Evolutionary conservation across 1,140 invertebrate genomes (phyloP).

Genomic region (Metaphire vulgaris): DNA sequence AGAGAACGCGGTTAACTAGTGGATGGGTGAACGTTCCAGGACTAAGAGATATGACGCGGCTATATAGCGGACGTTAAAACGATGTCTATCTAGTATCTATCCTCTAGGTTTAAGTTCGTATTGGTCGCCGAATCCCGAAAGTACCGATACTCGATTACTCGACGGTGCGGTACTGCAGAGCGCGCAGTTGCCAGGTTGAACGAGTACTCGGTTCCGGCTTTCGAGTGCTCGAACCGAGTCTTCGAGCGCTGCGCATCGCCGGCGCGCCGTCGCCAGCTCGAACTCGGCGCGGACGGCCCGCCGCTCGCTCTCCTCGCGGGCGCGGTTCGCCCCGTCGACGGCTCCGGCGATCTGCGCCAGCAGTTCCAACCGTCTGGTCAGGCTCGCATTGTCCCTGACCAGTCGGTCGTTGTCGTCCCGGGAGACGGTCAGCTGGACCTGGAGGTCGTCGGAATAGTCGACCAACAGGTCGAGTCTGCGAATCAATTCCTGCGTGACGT

Average conservation of each 20-base stretch:
- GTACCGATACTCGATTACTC: too few relatives aligned
- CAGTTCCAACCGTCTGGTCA: background rate
- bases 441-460: background rate
- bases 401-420: background rate
- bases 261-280: background rate
- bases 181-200: too few relatives aligned
- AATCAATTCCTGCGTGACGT: background rate
- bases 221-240: background rate
- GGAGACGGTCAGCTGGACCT: background rate
- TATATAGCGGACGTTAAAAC: too few relatives aligned
- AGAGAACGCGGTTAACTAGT: too few relatives aligned
- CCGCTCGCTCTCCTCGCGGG: background rate
- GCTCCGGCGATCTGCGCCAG: background rate
- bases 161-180: too few relatives aligned
- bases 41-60: too few relatives aligned
- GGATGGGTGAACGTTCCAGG: too few relatives aligned
- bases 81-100: too few relatives aligned
- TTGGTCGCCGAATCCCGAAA: too few relatives aligned
- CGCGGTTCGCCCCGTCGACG: background rate
- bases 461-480: background rate
- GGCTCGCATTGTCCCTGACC: background rate
- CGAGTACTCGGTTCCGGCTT: background rate
- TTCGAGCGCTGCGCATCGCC: background rate
- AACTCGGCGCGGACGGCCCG: background rate
- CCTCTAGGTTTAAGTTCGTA: too few relatives aligned